Conservation (phyloP, 1,140 invertebrate genomes). For the Chrysomallon squamiferum region DNA sequence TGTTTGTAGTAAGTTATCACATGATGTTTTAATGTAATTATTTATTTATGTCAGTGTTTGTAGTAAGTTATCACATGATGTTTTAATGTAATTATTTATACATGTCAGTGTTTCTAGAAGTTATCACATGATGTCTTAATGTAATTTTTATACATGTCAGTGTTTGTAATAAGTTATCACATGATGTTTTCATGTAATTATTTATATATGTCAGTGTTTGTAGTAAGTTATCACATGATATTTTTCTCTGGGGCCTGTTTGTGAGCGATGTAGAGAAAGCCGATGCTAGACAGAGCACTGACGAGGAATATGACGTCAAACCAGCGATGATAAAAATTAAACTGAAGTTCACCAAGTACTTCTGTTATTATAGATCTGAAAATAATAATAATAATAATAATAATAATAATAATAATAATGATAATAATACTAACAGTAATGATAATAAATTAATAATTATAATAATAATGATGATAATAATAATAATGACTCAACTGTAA, state of each 20-base stretch:
- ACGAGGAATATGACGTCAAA: constrained; percentile 99
- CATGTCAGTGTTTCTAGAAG: constrained; percentile 92
- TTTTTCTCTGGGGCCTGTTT: constrained; percentile 51
- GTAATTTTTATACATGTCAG: background rate
- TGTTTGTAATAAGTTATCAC: constrained; percentile 19
- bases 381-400: constrained; percentile 14
- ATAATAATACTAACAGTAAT: too few species aligned
- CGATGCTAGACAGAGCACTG: constrained; percentile 93
- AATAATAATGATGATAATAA: too few species aligned
- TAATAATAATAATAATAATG: too few species aligned
- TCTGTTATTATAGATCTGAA: constrained; percentile 92
- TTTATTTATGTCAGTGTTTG: background rate
- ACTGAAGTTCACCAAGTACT: constrained; percentile 96
- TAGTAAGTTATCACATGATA: constrained; percentile 11
- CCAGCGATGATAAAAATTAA: constrained; percentile 99
- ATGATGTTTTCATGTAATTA: constrained; percentile 72
- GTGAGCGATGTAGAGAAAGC: constrained; percentile 91
- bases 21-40: too few species aligned
- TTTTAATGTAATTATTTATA: constrained; percentile 83
- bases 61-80: constrained; percentile 31
- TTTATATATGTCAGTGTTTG: constrained; percentile 88
- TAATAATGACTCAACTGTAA: too few species aligned
- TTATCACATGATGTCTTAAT: constrained; percentile 93
- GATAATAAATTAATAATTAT: too few species aligned
- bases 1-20: too few species aligned